Evolutionary conservation across 2,797 vertebrate genomes (phyloP).

Genomic region (Rhabdophis nuchalis): DNA sequence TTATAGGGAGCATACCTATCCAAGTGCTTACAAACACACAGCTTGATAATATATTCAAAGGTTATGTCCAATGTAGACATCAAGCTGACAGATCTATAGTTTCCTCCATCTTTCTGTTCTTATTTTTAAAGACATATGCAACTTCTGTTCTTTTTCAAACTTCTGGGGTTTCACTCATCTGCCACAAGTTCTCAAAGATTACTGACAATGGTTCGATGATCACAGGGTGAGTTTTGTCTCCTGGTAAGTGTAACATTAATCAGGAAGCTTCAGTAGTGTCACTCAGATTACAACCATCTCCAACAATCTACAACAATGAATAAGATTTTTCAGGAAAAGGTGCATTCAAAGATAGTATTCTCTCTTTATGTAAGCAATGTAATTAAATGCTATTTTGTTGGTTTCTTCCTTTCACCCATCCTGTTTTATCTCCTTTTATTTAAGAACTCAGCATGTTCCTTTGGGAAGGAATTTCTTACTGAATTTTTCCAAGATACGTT

Average conservation of each 20-base stretch:
- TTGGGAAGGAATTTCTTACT: background rate
- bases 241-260: background rate
- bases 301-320: background rate
- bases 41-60: background rate
- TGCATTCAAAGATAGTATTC: background rate
- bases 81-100: background rate
- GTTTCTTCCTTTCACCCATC: background rate
- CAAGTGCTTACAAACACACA: background rate
- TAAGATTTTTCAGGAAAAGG: background rate
- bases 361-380: background rate
- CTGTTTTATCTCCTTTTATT: background rate
- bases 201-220: background rate
- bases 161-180: background rate
- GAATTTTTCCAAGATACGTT: background rate
- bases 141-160: background rate
- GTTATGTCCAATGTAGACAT: background rate
- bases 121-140: background rate
- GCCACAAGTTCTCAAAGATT: background rate
- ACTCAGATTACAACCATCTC: background rate
- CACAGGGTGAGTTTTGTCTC: background rate
- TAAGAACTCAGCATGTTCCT: background rate
- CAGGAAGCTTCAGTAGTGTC: background rate
- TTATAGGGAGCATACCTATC: background rate
- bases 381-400: constrained; percentile 5
- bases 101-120: background rate